These are phyloP conservation scores for Hyles vespertilio DNA, from an alignment of 1,140 invertebrate species.

Conservation along the genomic window DNA sequence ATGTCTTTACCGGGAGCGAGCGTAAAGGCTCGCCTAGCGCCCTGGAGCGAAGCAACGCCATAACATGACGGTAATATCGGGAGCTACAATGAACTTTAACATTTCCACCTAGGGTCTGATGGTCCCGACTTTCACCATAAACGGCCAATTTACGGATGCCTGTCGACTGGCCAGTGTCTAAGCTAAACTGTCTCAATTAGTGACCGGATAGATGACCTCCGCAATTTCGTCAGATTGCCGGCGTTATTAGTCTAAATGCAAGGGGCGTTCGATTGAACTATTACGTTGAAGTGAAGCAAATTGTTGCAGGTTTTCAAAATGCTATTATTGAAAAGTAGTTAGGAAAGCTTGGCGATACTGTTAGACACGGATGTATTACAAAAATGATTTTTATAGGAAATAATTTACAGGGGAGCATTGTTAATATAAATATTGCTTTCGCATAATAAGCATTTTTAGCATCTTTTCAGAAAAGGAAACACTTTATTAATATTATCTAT, in stretches of 20 bases:
- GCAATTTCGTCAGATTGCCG: slow-evolving; percentile 59
- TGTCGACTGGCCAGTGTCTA: slow-evolving; percentile 59
- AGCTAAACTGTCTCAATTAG: slow-evolving; percentile 73
- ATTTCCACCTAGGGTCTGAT: slow-evolving; percentile 59
- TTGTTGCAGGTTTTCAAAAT: slow-evolving; percentile 6
- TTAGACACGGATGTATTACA: too few species aligned
- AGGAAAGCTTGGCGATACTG: too few species aligned
- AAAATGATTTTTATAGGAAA: too few species aligned
- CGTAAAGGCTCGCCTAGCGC: slow-evolving; percentile 27
- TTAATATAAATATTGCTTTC: too few species aligned
- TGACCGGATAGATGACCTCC: slow-evolving; percentile 63
- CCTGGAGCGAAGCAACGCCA: slow-evolving; percentile 44
- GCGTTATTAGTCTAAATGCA: slow-evolving; percentile 62
- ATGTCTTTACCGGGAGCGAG: slow-evolving; percentile 26
- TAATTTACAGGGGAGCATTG: too few species aligned
- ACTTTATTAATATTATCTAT: too few species aligned
- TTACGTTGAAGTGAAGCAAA: slow-evolving; percentile 6
- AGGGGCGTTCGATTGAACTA: slow-evolving; percentile 27
- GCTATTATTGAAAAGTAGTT: slow-evolving; percentile 3
- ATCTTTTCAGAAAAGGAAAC: too few species aligned
- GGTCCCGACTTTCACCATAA: slow-evolving; percentile 69
- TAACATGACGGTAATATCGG: slow-evolving; percentile 60
- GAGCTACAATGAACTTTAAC: slow-evolving; percentile 62
- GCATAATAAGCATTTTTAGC: too few species aligned
- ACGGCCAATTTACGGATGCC: slow-evolving; percentile 66